A percentile compares a stretch with the other conserved stretches of the same genome.
These are phyloP conservation scores for Lochmaea capreae DNA, from an alignment of 2,888 invertebrate genomes.

Conservation along the genomic window DNA sequence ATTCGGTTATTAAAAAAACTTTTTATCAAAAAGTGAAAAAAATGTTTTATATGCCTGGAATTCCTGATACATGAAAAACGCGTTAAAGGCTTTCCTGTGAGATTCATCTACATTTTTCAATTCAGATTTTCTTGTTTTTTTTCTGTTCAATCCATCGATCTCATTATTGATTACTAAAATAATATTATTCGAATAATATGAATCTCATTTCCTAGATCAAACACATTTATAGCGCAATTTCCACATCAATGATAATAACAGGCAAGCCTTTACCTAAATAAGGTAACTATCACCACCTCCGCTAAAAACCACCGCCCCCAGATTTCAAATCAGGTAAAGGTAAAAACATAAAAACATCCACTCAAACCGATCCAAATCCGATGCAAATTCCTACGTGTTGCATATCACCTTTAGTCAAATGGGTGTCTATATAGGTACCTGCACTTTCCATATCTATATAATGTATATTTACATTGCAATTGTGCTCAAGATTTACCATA, in stretches of 20 bases:
- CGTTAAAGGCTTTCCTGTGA: no score
- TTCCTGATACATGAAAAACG: no score
- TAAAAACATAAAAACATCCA: constrained; percentile 43
- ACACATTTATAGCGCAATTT: constrained; percentile 7
- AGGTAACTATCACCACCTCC: constrained; percentile 62
- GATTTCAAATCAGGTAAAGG: constrained; percentile 31
- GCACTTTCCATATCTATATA: constrained; percentile 38
- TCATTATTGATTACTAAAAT: no score
- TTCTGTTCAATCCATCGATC: no score
- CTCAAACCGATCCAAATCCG: constrained; percentile 38
- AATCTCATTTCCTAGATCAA: background rate
- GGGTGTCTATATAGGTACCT: constrained; percentile 4
- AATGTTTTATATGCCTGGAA: no score
- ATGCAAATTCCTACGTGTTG: constrained; percentile 39
- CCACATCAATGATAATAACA: constrained; percentile 21
- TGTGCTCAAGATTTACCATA: constrained; percentile 11
- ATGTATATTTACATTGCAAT: constrained; percentile 4
- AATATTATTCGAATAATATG: background rate
- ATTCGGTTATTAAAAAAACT: no score
- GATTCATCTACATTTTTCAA: no score
- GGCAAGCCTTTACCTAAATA: constrained; percentile 62
- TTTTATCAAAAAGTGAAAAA: no score
- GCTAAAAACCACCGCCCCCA: constrained; percentile 58
- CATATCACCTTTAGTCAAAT: constrained; percentile 33
- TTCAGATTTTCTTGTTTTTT: no score